Conservation (phyloP, 2,113 vertebrate genomes). For the Petroica traversi region DNA sequence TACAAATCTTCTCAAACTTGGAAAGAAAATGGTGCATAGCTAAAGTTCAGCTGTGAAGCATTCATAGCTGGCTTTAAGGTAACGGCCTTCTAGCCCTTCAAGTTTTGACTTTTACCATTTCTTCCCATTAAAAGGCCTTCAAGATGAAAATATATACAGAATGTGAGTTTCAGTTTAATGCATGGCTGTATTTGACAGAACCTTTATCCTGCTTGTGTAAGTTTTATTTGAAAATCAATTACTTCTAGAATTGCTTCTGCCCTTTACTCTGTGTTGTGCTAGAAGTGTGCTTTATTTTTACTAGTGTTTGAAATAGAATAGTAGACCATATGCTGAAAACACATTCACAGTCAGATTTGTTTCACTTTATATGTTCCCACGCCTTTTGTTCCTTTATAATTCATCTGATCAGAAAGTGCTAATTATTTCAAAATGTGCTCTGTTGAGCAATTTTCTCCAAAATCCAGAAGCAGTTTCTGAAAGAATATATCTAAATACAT, state of each 20-base stretch:
- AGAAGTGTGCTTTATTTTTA: background rate
- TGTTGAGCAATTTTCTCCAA: background rate
- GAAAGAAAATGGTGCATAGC: background rate
- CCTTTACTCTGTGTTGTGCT: background rate
- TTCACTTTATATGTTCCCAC: background rate
- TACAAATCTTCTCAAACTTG: background rate
- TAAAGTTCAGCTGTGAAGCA: background rate
- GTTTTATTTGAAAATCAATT: conserved; percentile 16
- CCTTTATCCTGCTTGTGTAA: background rate
- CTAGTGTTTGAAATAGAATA: background rate
- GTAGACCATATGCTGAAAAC: background rate
- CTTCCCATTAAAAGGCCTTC: background rate
- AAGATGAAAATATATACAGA: background rate
- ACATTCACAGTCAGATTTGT: background rate
- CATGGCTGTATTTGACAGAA: background rate
- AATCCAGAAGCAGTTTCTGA: background rate
- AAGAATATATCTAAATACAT: fast-evolving
- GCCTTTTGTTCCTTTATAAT: background rate
- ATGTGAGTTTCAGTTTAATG: background rate
- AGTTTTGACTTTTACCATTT: background rate
- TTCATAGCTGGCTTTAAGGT: background rate
- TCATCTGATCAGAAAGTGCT: background rate
- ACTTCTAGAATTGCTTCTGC: background rate
- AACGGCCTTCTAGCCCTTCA: background rate
- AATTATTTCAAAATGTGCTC: background rate